Conservation (phyloP, 2,797 vertebrate species). For the Hipposideros larvatus region DNA sequence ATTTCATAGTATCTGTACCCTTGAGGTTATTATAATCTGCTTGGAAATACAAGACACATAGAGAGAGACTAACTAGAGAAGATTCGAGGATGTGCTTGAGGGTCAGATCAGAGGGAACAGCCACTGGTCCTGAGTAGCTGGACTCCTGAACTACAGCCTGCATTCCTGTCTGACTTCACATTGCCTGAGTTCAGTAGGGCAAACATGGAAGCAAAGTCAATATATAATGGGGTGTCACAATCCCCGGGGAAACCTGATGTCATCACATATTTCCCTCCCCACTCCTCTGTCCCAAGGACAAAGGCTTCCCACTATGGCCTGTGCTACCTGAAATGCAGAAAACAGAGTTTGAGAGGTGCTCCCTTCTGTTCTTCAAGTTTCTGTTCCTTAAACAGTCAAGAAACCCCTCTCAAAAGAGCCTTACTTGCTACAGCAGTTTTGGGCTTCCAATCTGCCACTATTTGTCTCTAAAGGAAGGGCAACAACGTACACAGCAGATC, state of each 20-base stretch:
- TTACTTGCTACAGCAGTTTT: not conserved
- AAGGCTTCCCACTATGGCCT: not conserved
- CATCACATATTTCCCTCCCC: not conserved
- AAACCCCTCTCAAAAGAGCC: conserved; percentile 23
- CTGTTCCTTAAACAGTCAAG: not conserved
- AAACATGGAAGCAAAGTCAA: not conserved
- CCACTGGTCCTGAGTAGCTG: not conserved
- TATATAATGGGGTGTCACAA: not conserved
- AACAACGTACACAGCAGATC: fast-evolving
- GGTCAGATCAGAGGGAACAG: not conserved
- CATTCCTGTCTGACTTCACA: not conserved
- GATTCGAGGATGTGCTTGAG: not conserved
- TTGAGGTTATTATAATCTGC: not conserved
- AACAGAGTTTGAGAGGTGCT: not conserved
- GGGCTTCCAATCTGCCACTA: not conserved
- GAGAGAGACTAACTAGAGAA: not conserved
- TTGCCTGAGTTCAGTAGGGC: not conserved
- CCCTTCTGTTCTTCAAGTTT: not conserved
- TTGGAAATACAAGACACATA: not conserved
- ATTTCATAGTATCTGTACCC: not conserved
- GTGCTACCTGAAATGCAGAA: not conserved
- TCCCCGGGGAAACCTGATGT: not conserved
- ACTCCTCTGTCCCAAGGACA: not conserved
- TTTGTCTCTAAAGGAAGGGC: not conserved
- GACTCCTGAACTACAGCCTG: not conserved